These are phyloP conservation scores for Brienomyrus longianalis DNA, from an alignment of 2,113 vertebrate species.

Conservation along the genomic window DNA sequence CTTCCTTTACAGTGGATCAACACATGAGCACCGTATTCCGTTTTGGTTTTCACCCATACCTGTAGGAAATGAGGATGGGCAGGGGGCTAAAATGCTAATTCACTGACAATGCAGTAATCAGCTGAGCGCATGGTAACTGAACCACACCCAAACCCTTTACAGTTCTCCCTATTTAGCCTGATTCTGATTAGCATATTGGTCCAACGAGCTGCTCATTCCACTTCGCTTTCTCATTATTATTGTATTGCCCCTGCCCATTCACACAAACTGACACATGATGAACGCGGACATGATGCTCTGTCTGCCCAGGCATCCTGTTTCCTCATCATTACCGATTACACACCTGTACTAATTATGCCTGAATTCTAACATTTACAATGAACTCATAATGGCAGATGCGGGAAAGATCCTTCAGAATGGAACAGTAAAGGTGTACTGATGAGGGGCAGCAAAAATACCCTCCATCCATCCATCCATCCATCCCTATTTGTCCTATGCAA, in stretches of 20 bases:
- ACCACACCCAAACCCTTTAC: not conserved
- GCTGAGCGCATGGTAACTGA: not conserved
- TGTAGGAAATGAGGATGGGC: not conserved
- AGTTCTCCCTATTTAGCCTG: not conserved
- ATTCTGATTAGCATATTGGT: not conserved
- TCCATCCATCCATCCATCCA: not conserved
- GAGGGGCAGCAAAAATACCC: not conserved
- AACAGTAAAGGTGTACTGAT: not conserved
- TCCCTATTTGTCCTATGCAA: not conserved
- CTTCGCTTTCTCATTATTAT: not conserved
- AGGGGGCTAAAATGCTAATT: not conserved
- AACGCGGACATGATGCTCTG: not conserved
- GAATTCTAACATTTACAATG: not conserved
- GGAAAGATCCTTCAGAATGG: not conserved
- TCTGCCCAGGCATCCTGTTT: not conserved
- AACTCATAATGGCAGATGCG: not conserved
- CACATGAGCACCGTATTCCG: not conserved
- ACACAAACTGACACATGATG: not conserved
- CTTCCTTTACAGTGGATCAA: not conserved
- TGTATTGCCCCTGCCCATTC: not conserved
- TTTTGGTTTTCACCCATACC: too few relatives aligned
- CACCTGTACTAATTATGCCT: not conserved
- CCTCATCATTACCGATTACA: not conserved
- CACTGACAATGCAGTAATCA: not conserved
- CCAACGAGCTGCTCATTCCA: not conserved